Conservation (phyloP, 2,888 invertebrate genomes). For the Eristalinus aeneus region DNA sequence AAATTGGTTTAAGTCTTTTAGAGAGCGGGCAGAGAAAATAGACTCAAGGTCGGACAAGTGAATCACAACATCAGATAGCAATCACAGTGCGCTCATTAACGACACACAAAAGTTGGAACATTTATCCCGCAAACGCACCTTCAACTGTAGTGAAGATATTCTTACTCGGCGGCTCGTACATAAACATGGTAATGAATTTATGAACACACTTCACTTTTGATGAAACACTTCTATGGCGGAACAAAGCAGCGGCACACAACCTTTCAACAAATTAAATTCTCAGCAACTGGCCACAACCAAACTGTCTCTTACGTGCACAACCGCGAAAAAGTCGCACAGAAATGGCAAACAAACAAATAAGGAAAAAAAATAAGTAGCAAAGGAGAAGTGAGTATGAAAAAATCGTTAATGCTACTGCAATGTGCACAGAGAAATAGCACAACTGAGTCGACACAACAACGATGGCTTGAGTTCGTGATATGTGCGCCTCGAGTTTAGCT, state of each 20-base stretch:
- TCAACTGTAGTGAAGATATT: slow-evolving; percentile 88
- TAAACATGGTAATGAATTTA: slow-evolving; percentile 82
- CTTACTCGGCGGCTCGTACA: slow-evolving; percentile 88
- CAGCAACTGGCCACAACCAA: slow-evolving; percentile 63
- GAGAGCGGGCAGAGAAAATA: not conserved
- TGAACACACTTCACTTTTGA: slow-evolving; percentile 8
- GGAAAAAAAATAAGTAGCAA: slow-evolving; percentile 27
- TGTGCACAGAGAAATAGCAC: slow-evolving; percentile 27
- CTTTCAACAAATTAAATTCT: slow-evolving; percentile 62
- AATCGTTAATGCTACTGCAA: slow-evolving; percentile 27
- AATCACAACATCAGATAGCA: not conserved
- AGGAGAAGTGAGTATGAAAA: slow-evolving; percentile 2
- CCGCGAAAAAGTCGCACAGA: slow-evolving; percentile 75
- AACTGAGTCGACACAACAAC: slow-evolving; percentile 29
- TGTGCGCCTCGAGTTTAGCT: not conserved
- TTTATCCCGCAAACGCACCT: slow-evolving; percentile 82
- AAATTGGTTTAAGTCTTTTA: not conserved
- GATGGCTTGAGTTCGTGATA: slow-evolving; percentile 14
- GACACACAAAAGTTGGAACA: not conserved
- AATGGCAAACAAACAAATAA: slow-evolving; percentile 33
- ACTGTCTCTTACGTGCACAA: slow-evolving; percentile 74
- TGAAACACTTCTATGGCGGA: slow-evolving; percentile 34
- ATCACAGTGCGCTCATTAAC: not conserved
- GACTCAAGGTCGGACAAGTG: not conserved
- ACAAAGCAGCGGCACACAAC: slow-evolving; percentile 47